phyloP scores from a whole-genome alignment of 2,113 vertebrate genomes.

The Cyphotilapia sp. region DNA sequence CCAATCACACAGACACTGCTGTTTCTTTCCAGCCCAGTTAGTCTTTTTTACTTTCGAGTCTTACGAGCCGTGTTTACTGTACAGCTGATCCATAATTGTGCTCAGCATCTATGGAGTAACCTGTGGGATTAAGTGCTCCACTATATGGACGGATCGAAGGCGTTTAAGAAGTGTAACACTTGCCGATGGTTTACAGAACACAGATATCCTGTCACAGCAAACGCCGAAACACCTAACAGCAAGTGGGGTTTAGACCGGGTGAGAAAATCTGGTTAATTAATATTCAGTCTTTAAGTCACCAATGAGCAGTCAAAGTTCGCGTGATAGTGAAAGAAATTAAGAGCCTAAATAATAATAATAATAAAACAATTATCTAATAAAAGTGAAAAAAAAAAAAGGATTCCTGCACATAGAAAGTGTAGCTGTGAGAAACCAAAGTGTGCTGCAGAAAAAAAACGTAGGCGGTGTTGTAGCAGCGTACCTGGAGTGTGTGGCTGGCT shows the following conservation, averaged over 20 bases:
- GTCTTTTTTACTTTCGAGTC: background rate
- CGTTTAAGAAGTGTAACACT: background rate
- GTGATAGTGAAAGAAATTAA: background rate
- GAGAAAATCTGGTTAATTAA: background rate
- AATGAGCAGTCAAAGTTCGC: background rate
- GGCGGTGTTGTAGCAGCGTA: background rate
- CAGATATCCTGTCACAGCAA: background rate
- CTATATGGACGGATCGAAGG: background rate
- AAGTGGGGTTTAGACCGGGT: background rate
- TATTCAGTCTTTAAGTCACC: background rate
- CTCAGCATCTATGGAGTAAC: background rate
- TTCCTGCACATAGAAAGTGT: background rate
- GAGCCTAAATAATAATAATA: background rate
- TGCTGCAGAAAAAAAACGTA: background rate
- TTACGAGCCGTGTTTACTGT: background rate
- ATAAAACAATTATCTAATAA: background rate
- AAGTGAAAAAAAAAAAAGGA: background rate
- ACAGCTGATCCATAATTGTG: background rate
- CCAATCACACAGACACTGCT: background rate
- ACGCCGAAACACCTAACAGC: background rate
- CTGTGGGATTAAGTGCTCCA: background rate
- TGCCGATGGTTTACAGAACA: background rate
- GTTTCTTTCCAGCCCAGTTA: background rate
- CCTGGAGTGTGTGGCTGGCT: background rate
- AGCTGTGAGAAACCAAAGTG: background rate